Conservation (phyloP, 2,797 vertebrate genomes). For the Phyllotis vaccarum region DNA sequence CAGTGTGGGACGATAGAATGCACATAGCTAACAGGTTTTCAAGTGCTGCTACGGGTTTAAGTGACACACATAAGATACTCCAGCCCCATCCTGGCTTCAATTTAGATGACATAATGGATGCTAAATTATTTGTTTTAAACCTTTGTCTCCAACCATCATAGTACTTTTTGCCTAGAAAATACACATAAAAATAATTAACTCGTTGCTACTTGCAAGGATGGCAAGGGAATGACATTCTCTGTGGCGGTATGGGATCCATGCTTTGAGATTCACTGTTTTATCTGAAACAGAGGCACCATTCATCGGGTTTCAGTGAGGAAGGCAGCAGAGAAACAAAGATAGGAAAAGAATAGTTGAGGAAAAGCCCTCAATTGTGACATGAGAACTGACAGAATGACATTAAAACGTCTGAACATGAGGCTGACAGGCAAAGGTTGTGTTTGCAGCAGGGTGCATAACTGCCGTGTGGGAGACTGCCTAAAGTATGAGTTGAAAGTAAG, state of each 20-base stretch:
- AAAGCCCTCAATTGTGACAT: neutral
- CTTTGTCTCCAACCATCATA: neutral
- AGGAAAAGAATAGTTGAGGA: conserved; percentile 30
- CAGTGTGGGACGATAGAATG: neutral
- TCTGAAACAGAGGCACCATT: neutral
- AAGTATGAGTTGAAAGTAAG: conserved; percentile 12
- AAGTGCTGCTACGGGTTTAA: neutral
- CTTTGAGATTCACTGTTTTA: neutral
- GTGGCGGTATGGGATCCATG: fast-evolving
- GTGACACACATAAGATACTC: conserved; percentile 16
- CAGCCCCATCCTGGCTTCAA: neutral
- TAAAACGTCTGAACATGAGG: conserved; percentile 41
- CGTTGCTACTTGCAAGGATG: neutral
- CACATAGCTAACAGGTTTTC: neutral
- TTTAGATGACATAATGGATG: conserved; percentile 38
- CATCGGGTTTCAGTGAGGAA: neutral
- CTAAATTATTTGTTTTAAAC: conserved; percentile 51
- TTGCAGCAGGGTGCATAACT: conserved; percentile 27
- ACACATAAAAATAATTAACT: conserved; percentile 36
- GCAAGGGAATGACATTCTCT: neutral
- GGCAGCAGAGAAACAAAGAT: neutral
- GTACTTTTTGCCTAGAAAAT: conserved; percentile 43
- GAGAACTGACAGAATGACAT: conserved; percentile 9
- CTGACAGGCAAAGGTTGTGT: conserved; percentile 26
- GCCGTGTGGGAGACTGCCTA: neutral